phyloP scores from a whole-genome alignment of 2,797 vertebrate genomes.

The Botia almorhae region DNA sequence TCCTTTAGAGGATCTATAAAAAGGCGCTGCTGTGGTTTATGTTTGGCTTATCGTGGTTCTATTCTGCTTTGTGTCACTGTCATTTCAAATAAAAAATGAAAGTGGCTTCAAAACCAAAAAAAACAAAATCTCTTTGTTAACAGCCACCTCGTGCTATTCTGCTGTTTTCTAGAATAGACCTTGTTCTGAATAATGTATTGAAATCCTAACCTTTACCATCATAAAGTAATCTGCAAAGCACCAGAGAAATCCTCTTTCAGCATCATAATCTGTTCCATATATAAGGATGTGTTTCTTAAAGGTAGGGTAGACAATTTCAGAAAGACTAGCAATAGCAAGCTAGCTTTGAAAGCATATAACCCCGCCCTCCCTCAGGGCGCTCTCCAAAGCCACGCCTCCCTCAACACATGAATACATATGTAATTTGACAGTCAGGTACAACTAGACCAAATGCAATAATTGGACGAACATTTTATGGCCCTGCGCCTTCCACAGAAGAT shows the following conservation, averaged over 20 bases:
- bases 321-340: no score
- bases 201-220: conserved; percentile 30
- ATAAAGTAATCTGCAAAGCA: conserved; percentile 22
- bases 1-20: conserved; percentile 7
- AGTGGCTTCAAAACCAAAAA: neutral
- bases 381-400: no score
- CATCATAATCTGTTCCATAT: conserved; percentile 15
- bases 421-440: no score
- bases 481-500: no score
- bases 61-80: neutral
- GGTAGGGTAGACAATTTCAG: no score
- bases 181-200: conserved; percentile 3
- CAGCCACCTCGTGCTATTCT: neutral
- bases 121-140: conserved; percentile 5
- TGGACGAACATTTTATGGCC: no score
- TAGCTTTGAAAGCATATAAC: no score
- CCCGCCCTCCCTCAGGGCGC: no score
- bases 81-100: neutral
- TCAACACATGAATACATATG: no score
- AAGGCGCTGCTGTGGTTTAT: neutral
- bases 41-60: conserved; percentile 2
- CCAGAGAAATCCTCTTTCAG: conserved; percentile 1
- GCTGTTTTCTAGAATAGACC: neutral
- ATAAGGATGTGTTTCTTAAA: conserved; percentile 9
- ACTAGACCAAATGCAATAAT: no score